Evolutionary conservation across 23 tunicate genomes (phyloP).

Genomic region (Ascidia mentula): DNA sequence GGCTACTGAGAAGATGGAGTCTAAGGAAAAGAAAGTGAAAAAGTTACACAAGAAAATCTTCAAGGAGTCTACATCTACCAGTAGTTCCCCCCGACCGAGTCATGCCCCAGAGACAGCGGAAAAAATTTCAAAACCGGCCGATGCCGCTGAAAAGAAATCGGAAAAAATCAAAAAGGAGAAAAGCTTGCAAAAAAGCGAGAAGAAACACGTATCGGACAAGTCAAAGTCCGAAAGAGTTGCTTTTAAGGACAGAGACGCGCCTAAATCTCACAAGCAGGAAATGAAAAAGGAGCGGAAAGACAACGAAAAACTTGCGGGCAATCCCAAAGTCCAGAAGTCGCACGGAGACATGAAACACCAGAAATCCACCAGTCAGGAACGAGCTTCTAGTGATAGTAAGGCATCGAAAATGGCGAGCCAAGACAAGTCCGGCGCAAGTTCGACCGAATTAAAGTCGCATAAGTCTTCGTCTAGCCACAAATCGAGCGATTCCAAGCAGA

Average conservation of each 20-base stretch:
- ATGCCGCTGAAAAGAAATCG: neutral
- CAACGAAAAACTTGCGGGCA: neutral
- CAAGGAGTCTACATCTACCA: neutral
- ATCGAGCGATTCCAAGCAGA: neutral
- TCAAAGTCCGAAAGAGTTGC: neutral
- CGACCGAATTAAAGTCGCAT: neutral
- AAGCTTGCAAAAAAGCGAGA: neutral
- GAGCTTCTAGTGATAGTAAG: neutral
- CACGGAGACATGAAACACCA: neutral
- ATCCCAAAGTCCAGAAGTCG: neutral
- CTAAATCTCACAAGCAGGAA: neutral
- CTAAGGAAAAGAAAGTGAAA: neutral
- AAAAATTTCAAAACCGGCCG: neutral
- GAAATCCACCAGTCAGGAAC: neutral
- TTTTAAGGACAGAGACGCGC: neutral
- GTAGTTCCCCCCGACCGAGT: neutral
- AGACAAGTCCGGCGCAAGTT: neutral
- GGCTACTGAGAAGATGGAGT: neutral
- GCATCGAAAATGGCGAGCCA: neutral
- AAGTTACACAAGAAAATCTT: slow-evolving; percentile 16
- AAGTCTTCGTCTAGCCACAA: neutral
- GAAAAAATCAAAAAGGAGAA: neutral
- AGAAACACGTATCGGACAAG: neutral
- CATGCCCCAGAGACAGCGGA: too few relatives aligned
- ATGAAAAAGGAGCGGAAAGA: neutral